These are phyloP conservation scores for Bradypodion ventrale DNA, from an alignment of 2,797 vertebrate genomes.

Conservation along the genomic window DNA sequence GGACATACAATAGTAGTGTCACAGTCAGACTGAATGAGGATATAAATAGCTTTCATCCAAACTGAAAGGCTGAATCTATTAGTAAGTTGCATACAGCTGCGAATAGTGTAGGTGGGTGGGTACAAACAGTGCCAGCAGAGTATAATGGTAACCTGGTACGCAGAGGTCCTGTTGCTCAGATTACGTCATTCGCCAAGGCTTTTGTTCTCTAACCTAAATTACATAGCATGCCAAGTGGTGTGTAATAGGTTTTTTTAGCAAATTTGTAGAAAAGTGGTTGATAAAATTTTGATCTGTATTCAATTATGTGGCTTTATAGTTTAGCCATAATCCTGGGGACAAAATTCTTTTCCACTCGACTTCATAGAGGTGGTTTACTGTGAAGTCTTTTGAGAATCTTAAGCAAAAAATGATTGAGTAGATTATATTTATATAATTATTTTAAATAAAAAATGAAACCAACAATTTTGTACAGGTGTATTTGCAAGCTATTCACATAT, in stretches of 20 bases:
- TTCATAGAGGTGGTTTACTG: neutral
- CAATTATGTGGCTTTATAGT: constrained; percentile 30
- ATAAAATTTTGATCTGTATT: constrained; percentile 29
- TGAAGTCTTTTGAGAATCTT: neutral
- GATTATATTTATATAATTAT: constrained; percentile 4
- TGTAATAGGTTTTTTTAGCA: constrained; percentile 38
- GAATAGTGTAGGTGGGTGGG: constrained; percentile 54
- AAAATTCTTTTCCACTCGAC: neutral
- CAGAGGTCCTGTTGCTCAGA: constrained; percentile 53
- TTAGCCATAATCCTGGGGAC: constrained; percentile 13
- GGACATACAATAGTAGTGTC: constrained; percentile 45
- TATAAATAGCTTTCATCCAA: constrained; percentile 53
- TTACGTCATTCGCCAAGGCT: constrained; percentile 27
- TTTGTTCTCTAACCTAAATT: constrained; percentile 49
- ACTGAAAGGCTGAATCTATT: constrained; percentile 48
- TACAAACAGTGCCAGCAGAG: constrained; percentile 42
- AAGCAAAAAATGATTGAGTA: neutral
- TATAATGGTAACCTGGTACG: constrained; percentile 61
- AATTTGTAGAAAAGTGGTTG: constrained; percentile 43
- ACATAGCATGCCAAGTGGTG: constrained; percentile 47
- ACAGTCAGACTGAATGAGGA: constrained; percentile 32
- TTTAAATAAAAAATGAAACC: constrained; percentile 13
- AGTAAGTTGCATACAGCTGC: constrained; percentile 66
- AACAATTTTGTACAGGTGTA: constrained; percentile 5
- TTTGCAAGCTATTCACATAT: constrained; percentile 15